phyloP scores from a whole-genome alignment of 1,140 invertebrate genomes.

The Chlorops oryzae region DNA sequence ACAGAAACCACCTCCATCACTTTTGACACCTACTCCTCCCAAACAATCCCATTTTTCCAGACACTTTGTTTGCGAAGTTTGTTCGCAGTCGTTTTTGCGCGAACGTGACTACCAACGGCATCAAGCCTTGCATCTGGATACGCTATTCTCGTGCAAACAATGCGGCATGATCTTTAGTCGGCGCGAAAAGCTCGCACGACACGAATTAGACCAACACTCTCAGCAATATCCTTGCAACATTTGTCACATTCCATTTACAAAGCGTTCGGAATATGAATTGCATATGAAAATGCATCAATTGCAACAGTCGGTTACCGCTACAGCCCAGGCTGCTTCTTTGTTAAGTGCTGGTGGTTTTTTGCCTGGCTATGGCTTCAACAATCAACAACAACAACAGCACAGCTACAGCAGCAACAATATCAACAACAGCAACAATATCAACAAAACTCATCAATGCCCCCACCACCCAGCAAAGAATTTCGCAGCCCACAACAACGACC shows the following conservation, averaged over 20 bases:
- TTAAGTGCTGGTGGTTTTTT: too few relatives aligned
- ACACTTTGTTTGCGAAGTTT: constrained; percentile 52
- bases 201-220: constrained; percentile 54
- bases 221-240: constrained; percentile 54
- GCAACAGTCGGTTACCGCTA: constrained; percentile 33
- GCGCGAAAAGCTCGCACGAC: constrained; percentile 60
- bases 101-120: constrained; percentile 61
- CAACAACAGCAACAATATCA: too few relatives aligned
- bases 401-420: neutral
- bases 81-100: constrained; percentile 57
- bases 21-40: neutral
- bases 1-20: neutral
- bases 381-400: constrained; percentile 5
- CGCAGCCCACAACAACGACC: constrained; percentile 17
- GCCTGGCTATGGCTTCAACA: too few relatives aligned
- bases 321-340: constrained; percentile 34
- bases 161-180: constrained; percentile 60
- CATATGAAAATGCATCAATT: constrained; percentile 54
- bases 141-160: constrained; percentile 56
- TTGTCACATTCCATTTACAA: constrained; percentile 53
- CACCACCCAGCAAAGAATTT: constrained; percentile 8
- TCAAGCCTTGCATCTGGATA: constrained; percentile 56
- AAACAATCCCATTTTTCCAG: constrained; percentile 19
- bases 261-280: constrained; percentile 52
- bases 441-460: constrained; percentile 2